Base-by-base conservation (phyloP, 2,113 vertebrate genomes). In the Andinoacara biseriatus region DNA sequence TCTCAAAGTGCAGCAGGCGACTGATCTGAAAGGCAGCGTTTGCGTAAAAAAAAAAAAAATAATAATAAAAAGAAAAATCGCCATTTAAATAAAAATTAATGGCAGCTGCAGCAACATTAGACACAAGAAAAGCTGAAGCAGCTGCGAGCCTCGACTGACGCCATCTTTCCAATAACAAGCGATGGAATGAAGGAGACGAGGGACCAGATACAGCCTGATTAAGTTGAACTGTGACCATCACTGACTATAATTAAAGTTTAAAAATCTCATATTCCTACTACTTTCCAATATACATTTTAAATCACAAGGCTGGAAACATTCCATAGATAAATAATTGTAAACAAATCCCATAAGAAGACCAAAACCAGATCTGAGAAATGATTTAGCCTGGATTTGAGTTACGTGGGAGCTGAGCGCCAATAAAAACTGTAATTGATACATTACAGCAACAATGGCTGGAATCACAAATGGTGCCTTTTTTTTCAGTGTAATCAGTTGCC, bases 61-160 rank as follows among this genome's bases (percentile, higher is more conserved):
- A 13, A 11, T 5, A 17, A 20, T 6, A 1, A 0, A 0, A 3
- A n/a, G n/a, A 1, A n/a, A 65, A 26, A 29, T 20, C 15, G 26
- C 43, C 43, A 72, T 72, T 72, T 54, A 72, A 72, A 72, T 72
- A 54, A 72, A 54, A 54, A 9, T 33, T n/a, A 0, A 72, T 72
- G 67, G 18, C 67, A 72, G 67, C 10, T 72, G 52, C 7, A 33
- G 67, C 46, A 54, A 72, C 26, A 72, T 52, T 3, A 3, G 0
- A 72, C 67, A 54, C 29, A 54, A 72, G 67, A 72, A 54, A 72
- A 72, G 46, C 10, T 54, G 26, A 72, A 72, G 67, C 46, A n/a
- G 26, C 67, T 72, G 67, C 10, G 3, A 72, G 46, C 46, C 3
- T 54, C 10, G 0, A 18, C 10, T 52, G 17, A 18, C 15, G 5